These are phyloP conservation scores for Branchinecta lynchi DNA, from an alignment of 1,140 invertebrate species.

Conservation along the genomic window DNA sequence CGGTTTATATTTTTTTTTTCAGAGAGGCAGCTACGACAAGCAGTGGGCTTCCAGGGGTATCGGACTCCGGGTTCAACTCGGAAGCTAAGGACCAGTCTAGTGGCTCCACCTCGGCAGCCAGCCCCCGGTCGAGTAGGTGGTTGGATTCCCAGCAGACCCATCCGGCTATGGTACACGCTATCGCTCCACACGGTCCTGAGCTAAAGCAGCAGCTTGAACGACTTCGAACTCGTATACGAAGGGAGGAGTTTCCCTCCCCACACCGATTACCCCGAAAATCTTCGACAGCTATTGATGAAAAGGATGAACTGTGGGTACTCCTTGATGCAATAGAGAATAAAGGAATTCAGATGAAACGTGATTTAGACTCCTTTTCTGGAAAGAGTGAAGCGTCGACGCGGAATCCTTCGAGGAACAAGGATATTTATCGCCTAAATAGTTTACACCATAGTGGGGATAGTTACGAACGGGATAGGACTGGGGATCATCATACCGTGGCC, in stretches of 20 bases:
- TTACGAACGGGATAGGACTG: not conserved
- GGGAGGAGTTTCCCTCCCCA: not conserved
- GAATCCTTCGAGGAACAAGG: not conserved
- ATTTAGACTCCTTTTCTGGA: conserved; percentile 32
- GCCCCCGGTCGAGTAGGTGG: conserved; percentile 17
- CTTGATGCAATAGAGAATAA: conserved; percentile 68
- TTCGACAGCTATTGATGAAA: conserved; percentile 26
- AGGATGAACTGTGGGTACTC: conserved; percentile 67
- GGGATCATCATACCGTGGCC: not conserved
- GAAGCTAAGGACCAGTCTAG: conserved; percentile 19
- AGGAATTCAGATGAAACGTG: conserved; percentile 53
- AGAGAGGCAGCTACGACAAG: not conserved
- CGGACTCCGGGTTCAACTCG: conserved; percentile 21
- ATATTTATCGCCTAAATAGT: not conserved
- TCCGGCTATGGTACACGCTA: conserved; percentile 5
- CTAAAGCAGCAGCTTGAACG: conserved; percentile 19
- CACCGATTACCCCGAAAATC: not conserved
- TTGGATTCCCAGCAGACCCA: conserved; percentile 9
- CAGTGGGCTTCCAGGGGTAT: not conserved
- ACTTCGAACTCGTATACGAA: not conserved
- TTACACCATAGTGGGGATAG: not conserved
- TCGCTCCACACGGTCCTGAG: not conserved
- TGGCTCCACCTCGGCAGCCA: not conserved
- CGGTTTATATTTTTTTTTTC: not conserved
- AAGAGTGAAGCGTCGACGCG: not conserved